Evolutionary conservation across 2,888 invertebrate species (phyloP).

Genomic region (Fabriciana adippe): DNA sequence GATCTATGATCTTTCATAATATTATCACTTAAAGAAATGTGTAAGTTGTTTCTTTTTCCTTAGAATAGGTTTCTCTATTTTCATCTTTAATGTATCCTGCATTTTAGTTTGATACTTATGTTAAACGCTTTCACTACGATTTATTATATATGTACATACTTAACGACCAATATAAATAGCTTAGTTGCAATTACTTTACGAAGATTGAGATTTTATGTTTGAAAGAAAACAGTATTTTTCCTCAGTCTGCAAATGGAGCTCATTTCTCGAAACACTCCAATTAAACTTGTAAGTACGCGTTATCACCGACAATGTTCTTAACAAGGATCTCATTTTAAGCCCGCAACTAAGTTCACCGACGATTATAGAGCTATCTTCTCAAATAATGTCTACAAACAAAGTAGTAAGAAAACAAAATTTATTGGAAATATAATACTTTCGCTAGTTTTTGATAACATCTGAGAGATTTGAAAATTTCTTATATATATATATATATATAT

Average conservation of each 20-base stretch:
- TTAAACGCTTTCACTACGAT: too few relatives aligned
- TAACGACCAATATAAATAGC: neutral
- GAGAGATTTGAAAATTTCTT: neutral
- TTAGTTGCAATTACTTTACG: neutral
- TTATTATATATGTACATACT: neutral
- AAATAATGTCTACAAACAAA: conserved; percentile 27
- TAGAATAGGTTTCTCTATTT: neutral
- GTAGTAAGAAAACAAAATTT: conserved; percentile 23
- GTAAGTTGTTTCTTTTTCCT: neutral
- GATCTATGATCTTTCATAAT: too few relatives aligned
- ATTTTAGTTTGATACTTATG: too few relatives aligned
- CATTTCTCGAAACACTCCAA: conserved; percentile 15
- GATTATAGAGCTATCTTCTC: conserved; percentile 27
- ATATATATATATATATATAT: too few relatives aligned
- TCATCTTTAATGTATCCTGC: too few relatives aligned
- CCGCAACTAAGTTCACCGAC: conserved; percentile 19
- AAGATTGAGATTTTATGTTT: neutral
- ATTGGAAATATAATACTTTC: neutral
- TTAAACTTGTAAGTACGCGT: conserved; percentile 29
- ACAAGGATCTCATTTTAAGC: conserved; percentile 26
- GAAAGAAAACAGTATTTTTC: conserved; percentile 8
- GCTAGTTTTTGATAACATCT: neutral
- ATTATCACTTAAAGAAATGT: too few relatives aligned
- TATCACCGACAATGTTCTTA: conserved; percentile 24
- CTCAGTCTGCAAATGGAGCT: neutral